A percentile compares a stretch with the other conserved stretches of the same genome.
phyloP scores from a whole-genome alignment of 2,888 invertebrate genomes.

The Macrophya alboannulata region DNA sequence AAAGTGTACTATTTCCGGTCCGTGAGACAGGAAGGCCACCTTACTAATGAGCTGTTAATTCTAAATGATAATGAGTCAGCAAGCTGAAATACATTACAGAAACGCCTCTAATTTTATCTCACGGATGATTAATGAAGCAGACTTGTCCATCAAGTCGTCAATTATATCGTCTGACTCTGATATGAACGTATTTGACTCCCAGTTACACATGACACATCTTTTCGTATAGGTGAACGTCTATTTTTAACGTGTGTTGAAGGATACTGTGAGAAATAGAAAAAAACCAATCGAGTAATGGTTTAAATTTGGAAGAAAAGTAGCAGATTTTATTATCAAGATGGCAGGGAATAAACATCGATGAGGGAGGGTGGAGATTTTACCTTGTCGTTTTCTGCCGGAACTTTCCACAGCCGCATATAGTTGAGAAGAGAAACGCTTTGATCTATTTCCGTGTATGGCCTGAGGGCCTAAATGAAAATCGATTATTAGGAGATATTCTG shows the following conservation, averaged over 20 bases:
- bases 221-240: too few species aligned
- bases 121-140: neutral
- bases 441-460: neutral
- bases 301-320: neutral
- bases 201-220: neutral
- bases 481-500: constrained; percentile 2
- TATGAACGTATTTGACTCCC: neutral
- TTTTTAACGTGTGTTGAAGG: neutral
- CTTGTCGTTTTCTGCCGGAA: neutral
- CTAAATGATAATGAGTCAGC: constrained; percentile 33
- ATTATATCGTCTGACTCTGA: neutral
- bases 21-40: neutral
- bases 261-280: neutral
- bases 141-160: neutral
- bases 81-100: neutral
- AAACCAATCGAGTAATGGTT: too few species aligned
- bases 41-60: constrained; percentile 32
- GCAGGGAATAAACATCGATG: neutral
- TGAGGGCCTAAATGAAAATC: neutral
- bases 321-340: neutral
- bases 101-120: neutral
- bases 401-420: neutral
- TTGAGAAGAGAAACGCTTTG: neutral
- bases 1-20: constrained; percentile 20
- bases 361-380: neutral